phyloP scores from a whole-genome alignment of 2,888 invertebrate genomes.

The Caenorhabditis afra region DNA sequence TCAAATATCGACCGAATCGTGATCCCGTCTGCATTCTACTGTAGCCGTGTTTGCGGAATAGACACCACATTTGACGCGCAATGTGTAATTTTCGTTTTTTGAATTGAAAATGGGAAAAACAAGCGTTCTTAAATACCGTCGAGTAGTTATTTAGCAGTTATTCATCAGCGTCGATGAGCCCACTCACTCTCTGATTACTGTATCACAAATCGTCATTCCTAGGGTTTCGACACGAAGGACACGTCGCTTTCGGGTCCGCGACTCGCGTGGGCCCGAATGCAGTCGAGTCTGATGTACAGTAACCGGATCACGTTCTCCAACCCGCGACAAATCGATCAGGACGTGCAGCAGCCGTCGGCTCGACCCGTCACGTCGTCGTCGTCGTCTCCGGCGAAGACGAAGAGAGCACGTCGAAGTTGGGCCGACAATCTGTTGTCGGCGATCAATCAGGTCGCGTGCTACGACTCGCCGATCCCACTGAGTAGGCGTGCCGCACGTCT shows the following conservation, averaged over 20 bases:
- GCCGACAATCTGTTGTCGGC: constrained; percentile 77
- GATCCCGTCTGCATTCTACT: too few relatives aligned
- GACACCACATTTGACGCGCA: too few relatives aligned
- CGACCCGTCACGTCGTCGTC: constrained; percentile 19
- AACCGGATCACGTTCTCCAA: constrained; percentile 72
- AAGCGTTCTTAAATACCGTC: too few relatives aligned
- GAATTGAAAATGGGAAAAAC: too few relatives aligned
- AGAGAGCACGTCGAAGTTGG: constrained; percentile 66
- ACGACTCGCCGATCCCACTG: constrained; percentile 78
- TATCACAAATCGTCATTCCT: too few relatives aligned
- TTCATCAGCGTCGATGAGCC: too few relatives aligned
- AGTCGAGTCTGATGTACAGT: constrained; percentile 65
- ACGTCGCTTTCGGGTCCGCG: constrained; percentile 74
- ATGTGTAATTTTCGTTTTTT: too few relatives aligned
- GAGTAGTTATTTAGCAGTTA: too few relatives aligned
- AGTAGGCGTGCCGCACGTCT: constrained; percentile 57
- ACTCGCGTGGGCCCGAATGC: constrained; percentile 76
- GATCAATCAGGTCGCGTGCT: constrained; percentile 75
- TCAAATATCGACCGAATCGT: too few relatives aligned
- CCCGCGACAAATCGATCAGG: constrained; percentile 46
- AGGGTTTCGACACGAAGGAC: constrained; percentile 80
- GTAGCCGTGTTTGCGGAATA: too few relatives aligned
- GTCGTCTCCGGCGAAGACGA: too few relatives aligned
- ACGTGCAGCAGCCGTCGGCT: constrained; percentile 36
- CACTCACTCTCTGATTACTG: too few relatives aligned